Conservation (phyloP, 2,888 invertebrate genomes). For the Cyclophora albipunctata region DNA sequence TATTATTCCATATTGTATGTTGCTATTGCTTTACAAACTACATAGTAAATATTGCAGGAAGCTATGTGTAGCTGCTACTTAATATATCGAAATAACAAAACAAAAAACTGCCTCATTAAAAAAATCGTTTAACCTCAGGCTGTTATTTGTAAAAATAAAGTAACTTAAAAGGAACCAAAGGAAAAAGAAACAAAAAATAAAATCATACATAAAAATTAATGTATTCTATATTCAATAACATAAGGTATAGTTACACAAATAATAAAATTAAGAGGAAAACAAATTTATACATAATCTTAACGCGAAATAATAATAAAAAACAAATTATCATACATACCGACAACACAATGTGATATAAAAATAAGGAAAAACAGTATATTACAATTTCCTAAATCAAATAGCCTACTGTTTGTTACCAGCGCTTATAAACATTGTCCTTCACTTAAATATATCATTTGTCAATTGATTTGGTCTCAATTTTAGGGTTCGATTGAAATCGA, state of each 20-base stretch:
- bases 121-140: too few relatives aligned
- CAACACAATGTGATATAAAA: constrained; percentile 65
- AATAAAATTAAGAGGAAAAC: constrained; percentile 73
- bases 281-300: constrained; percentile 75
- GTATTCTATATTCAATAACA: constrained; percentile 75
- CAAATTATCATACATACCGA: constrained; percentile 66
- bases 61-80: too few relatives aligned
- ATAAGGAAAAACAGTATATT: constrained; percentile 63
- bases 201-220: constrained; percentile 74
- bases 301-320: constrained; percentile 60
- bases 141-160: too few relatives aligned
- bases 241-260: constrained; percentile 73
- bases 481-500: constrained; percentile 32
- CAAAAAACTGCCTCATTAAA: too few relatives aligned
- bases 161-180: constrained; percentile 30
- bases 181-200: constrained; percentile 55
- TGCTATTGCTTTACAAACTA: too few relatives aligned
- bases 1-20: too few relatives aligned
- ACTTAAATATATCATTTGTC: constrained; percentile 36
- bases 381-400: constrained; percentile 66
- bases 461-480: constrained; percentile 66
- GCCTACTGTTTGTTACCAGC: constrained; percentile 42
- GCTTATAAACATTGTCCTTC: constrained; percentile 34
- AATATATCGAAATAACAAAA: too few relatives aligned
- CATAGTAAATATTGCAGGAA: too few relatives aligned